Evolutionary conservation across 2,113 vertebrate species (phyloP).

Genomic region (Callaeas wilsoni): DNA sequence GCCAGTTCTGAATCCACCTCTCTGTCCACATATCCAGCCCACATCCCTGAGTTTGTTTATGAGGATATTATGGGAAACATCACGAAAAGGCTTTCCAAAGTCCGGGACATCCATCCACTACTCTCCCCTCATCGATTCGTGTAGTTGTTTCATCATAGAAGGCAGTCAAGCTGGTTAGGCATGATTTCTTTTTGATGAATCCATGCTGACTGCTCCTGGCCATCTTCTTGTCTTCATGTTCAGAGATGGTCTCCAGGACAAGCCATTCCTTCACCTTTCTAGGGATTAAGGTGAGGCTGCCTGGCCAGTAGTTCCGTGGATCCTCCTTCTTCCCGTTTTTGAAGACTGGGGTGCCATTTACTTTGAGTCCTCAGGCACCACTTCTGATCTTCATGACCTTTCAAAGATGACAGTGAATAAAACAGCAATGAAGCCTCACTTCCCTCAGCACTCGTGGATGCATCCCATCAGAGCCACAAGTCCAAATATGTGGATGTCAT

Average conservation of each 20-base stretch:
- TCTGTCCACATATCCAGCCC: background rate
- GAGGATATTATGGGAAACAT: background rate
- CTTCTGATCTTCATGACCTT: background rate
- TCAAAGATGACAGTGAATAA: background rate
- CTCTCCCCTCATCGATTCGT: background rate
- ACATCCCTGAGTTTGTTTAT: background rate
- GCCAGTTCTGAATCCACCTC: background rate
- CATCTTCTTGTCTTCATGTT: background rate
- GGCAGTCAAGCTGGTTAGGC: background rate
- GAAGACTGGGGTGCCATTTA: background rate
- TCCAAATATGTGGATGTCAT: background rate
- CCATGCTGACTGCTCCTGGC: background rate
- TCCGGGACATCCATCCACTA: background rate
- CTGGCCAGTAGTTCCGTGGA: background rate
- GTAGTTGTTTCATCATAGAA: background rate
- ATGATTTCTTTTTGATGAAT: background rate
- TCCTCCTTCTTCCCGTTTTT: background rate
- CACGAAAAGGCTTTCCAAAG: background rate
- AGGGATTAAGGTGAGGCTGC: background rate
- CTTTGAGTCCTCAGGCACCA: fast-evolving
- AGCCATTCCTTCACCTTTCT: background rate
- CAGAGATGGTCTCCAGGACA: background rate
- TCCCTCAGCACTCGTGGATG: background rate
- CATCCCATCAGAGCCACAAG: background rate
- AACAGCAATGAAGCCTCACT: background rate